Evolutionary conservation across 1,140 invertebrate genomes (phyloP).

Genomic region (Yoshiicerus persimilis): DNA sequence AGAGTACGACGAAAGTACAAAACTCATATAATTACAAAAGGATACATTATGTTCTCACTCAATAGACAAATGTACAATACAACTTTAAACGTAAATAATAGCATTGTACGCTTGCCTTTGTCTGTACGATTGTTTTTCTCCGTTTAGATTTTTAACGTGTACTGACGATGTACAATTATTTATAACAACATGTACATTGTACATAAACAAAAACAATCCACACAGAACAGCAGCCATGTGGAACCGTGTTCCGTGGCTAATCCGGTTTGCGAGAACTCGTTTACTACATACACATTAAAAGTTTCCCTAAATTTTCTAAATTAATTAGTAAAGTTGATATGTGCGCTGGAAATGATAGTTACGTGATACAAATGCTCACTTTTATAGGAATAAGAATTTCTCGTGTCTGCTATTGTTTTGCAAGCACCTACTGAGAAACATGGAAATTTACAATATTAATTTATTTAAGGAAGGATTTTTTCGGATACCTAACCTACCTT

Average conservation of each 20-base stretch:
- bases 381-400: too few species aligned
- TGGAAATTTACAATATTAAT: background rate
- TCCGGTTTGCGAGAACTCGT: background rate
- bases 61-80: background rate
- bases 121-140: background rate
- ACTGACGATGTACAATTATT: background rate
- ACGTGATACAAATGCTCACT: background rate
- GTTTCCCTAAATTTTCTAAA: background rate
- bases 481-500: background rate
- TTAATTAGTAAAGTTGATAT: background rate
- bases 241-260: background rate
- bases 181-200: background rate
- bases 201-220: background rate
- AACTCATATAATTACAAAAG: background rate
- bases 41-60: background rate
- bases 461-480: background rate
- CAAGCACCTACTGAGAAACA: background rate
- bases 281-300: background rate
- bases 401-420: background rate
- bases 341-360: background rate
- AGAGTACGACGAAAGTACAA: background rate
- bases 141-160: background rate
- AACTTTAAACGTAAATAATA: background rate
- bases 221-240: background rate
- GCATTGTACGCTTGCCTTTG: too few species aligned